phyloP scores from a whole-genome alignment of 2,888 invertebrate species.

The Subacronicta megacephala region DNA sequence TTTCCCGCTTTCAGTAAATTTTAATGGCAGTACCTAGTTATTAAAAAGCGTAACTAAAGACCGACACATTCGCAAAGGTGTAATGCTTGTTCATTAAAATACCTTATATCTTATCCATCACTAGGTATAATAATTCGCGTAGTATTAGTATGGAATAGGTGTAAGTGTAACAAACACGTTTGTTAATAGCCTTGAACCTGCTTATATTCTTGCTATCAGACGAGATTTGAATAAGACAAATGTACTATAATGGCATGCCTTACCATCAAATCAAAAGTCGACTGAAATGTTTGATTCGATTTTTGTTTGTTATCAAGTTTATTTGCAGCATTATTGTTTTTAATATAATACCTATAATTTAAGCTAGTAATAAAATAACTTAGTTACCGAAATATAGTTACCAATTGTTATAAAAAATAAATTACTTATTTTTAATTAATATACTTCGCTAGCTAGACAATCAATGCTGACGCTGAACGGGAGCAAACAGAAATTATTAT shows the following conservation, averaged over 20 bases:
- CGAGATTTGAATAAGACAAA: slow-evolving; percentile 25
- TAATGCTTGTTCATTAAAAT: background rate
- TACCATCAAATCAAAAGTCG: slow-evolving; percentile 29
- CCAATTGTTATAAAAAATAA: slow-evolving; percentile 52
- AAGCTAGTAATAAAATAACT: slow-evolving; percentile 42
- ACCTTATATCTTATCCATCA: too few species aligned
- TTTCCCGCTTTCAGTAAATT: too few species aligned
- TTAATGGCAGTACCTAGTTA: too few species aligned
- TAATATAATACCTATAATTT: slow-evolving; percentile 44
- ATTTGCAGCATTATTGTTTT: slow-evolving; percentile 47
- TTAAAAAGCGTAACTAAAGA: too few species aligned
- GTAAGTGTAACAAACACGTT: slow-evolving; percentile 31
- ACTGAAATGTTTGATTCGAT: slow-evolving; percentile 22
- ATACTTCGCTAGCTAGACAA: slow-evolving; percentile 42
- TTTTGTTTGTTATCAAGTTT: slow-evolving; percentile 17
- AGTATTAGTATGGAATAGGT: slow-evolving; percentile 29
- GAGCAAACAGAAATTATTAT: slow-evolving; percentile 23
- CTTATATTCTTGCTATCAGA: slow-evolving; percentile 27
- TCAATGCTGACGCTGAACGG: slow-evolving; percentile 39
- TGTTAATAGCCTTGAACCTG: slow-evolving; percentile 39
- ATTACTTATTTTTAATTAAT: slow-evolving; percentile 20
- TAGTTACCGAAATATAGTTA: slow-evolving; percentile 59
- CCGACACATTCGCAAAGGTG: too few species aligned
- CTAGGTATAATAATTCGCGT: slow-evolving; percentile 27
- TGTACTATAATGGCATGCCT: slow-evolving; percentile 27